A percentile compares a stretch with the other conserved stretches of the same genome.
Conservation (phyloP, 2,888 invertebrate species). For the Cantharis rufa region DNA sequence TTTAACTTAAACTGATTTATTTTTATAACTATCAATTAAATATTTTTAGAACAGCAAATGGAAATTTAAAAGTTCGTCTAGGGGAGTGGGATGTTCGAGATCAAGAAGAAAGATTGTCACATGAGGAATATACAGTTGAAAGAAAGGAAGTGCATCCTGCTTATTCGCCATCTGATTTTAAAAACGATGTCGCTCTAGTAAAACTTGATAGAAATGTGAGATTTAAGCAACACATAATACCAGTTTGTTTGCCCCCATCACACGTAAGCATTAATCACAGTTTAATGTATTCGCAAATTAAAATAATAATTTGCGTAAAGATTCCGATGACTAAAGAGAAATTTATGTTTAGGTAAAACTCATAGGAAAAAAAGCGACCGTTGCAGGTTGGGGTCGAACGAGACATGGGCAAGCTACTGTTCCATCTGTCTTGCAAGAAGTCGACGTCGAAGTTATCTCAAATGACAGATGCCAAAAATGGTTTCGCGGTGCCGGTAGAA, state of each 20-base stretch:
- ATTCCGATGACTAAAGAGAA: not conserved
- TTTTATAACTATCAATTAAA: not conserved
- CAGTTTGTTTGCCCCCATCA: slow-evolving; percentile 85
- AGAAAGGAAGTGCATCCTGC: slow-evolving; percentile 89
- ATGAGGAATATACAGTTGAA: slow-evolving; percentile 88
- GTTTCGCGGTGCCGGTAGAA: slow-evolving; percentile 87
- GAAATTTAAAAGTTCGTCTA: slow-evolving; percentile 83
- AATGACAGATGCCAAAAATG: slow-evolving; percentile 90
- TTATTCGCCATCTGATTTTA: slow-evolving; percentile 89
- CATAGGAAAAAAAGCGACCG: slow-evolving; percentile 86
- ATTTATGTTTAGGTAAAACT: slow-evolving; percentile 63
- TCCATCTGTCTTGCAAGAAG: slow-evolving; percentile 83
- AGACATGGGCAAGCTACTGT: slow-evolving; percentile 87
- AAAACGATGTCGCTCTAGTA: slow-evolving; percentile 86
- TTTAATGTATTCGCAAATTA: not conserved
- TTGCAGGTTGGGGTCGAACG: slow-evolving; percentile 91
- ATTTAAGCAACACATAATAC: slow-evolving; percentile 90
- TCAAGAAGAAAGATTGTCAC: slow-evolving; percentile 77
- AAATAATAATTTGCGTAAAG: not conserved
- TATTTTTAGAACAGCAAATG: slow-evolving; percentile 76
- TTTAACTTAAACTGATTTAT: not conserved
- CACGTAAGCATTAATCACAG: slow-evolving; percentile 51
- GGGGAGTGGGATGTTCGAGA: slow-evolving; percentile 94
- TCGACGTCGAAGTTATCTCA: slow-evolving; percentile 84
- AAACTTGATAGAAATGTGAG: slow-evolving; percentile 79